Evolutionary conservation across 2,888 invertebrate species (phyloP), one percentile per base, ranked within the genome.

Genomic region (Hirtodrosophila alboralis): DNA sequence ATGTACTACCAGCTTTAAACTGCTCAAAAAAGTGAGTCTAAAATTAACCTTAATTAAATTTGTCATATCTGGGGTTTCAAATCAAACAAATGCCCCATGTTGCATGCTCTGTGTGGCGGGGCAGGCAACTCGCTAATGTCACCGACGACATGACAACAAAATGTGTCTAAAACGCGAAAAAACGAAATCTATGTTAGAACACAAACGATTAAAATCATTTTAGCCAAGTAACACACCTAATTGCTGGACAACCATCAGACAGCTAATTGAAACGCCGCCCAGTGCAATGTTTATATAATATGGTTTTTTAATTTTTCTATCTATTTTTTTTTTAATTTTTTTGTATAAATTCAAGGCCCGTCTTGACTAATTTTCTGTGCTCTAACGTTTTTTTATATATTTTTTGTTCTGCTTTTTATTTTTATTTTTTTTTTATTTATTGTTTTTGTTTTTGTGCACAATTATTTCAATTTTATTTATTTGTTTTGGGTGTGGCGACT

Each of bases 231-330:
- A 78, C 81, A 83, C 81, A 84, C 84, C 81, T 83, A 83, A 83
- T 83, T 83, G 81, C 67, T 14, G 59, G 58, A 70, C 71, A 74
- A 74, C 44, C 69, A 56, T 60, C 80, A 56, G 84, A 73, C 77
- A 64, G 84, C 78, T 78, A 85, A 78, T 78, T 78, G 78, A 78
- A 78, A 83, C 63, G 63, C 79, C 75, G 85, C 79, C 76, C 59
- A 58, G 37, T 34, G 38, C 49, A 26, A 58, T 27, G 48, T 61
- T 47, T 13, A 10, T 23, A 44, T 16, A n/a, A 21, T 57, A 33
- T 43, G 21, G 18, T 33, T 70, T 34, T 56, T 43, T 43, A 10
- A 14, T 21, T 57, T 60, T 27, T 21, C 14, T 6, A 13, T 14
- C 21, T 33, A 12, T 1, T 40, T 21, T 40, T 40, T 38, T 2